These are phyloP conservation scores for Myathropa florea DNA, from an alignment of 2,888 invertebrate genomes.

Conservation along the genomic window DNA sequence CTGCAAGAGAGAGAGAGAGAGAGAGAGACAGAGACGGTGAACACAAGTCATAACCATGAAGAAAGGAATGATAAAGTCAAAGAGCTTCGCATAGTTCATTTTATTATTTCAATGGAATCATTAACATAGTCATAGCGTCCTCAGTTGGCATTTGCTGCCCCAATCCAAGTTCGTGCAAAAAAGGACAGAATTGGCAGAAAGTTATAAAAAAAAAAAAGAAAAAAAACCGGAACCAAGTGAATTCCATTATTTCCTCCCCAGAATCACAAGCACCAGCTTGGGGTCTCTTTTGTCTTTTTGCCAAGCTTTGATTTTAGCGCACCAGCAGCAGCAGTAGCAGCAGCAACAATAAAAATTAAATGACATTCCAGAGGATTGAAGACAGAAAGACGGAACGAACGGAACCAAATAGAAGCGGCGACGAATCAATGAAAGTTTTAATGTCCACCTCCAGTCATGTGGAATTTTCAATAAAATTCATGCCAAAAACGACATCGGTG, in stretches of 20 bases:
- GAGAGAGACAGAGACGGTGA: too few relatives aligned
- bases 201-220: slow-evolving; percentile 36
- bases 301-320: slow-evolving; percentile 54
- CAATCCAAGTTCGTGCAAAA: not conserved
- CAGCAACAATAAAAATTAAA: slow-evolving; percentile 65
- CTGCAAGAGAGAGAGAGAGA: slow-evolving; percentile 81
- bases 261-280: not conserved
- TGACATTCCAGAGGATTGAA: slow-evolving; percentile 53
- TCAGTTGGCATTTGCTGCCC: not conserved
- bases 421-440: slow-evolving; percentile 68
- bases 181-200: slow-evolving; percentile 26
- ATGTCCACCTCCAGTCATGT: slow-evolving; percentile 70
- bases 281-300: slow-evolving; percentile 47
- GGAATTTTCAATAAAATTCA: slow-evolving; percentile 71
- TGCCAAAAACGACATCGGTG: slow-evolving; percentile 27
- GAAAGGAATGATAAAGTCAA: too few relatives aligned
- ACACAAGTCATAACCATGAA: too few relatives aligned
- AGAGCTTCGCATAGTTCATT: too few relatives aligned
- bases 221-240: slow-evolving; percentile 28
- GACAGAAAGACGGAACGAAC: slow-evolving; percentile 14
- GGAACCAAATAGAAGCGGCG: slow-evolving; percentile 27
- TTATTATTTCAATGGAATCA: slow-evolving; percentile 56
- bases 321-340: slow-evolving; percentile 3
- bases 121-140: not conserved
- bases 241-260: slow-evolving; percentile 36